Conservation (phyloP, 2,888 invertebrate species). For the Zhuqinia jingwanae region DNA sequence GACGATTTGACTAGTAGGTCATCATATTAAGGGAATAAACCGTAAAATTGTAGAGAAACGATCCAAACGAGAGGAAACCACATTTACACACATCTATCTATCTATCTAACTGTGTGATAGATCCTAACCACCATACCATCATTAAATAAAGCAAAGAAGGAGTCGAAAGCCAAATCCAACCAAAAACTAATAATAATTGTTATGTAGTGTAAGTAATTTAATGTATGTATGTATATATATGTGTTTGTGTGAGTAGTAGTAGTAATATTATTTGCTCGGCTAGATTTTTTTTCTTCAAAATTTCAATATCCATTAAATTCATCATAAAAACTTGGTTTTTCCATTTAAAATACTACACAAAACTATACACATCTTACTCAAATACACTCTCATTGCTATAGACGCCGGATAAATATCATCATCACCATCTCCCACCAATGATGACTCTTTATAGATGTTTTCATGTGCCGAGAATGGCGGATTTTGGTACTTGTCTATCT, state of each 20-base stretch:
- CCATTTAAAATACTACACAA: no score
- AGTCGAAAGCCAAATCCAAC: not conserved
- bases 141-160: constrained; percentile 26
- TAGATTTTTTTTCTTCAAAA: constrained; percentile 30
- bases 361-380: no score
- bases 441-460: constrained; percentile 33
- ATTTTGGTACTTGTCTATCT: not conserved
- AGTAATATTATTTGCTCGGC: constrained; percentile 25
- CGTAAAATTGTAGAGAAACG: constrained; percentile 16
- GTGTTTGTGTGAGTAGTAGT: no score
- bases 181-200: no score
- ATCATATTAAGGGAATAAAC: constrained; percentile 8
- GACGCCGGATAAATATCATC: not conserved
- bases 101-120: constrained; percentile 3
- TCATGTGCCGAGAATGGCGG: constrained; percentile 38
- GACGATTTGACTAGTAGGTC: constrained; percentile 33
- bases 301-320: constrained; percentile 11
- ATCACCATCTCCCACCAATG: not conserved
- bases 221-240: no score
- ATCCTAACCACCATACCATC: not conserved
- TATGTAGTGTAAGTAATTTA: no score
- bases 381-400: not conserved
- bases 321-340: constrained; percentile 31
- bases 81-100: not conserved
- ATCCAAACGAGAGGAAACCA: constrained; percentile 2